Evolutionary conservation across 2,113 vertebrate species (phyloP).

Genomic region (Forbesichthys agassizii): DNA sequence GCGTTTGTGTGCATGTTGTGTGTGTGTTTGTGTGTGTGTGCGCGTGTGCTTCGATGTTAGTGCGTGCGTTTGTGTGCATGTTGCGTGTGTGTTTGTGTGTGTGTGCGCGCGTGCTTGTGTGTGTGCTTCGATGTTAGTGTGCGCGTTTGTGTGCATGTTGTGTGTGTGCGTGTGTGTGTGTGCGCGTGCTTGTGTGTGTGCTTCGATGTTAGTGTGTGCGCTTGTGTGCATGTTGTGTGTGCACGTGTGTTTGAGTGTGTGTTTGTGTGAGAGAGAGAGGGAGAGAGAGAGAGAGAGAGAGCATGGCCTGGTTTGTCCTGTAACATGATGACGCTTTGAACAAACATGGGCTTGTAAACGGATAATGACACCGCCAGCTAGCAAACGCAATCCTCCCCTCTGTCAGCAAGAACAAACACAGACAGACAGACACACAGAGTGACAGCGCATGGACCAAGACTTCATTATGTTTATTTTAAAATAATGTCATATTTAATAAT

Average conservation of each 20-base stretch:
- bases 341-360: conserved; percentile 63
- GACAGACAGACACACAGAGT: no score
- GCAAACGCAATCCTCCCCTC: conserved; percentile 30
- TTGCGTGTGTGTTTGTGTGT: background rate
- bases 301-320: conserved; percentile 39
- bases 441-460: no score
- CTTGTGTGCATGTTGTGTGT: conserved; percentile 13
- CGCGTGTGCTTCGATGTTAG: no score
- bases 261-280: background rate
- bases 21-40: no score
- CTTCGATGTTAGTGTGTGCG: background rate
- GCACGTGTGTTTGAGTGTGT: background rate
- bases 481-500: no score
- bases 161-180: no score
- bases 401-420: conserved; percentile 34
- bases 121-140: background rate
- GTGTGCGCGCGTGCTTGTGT: background rate
- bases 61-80: background rate
- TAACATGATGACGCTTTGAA: conserved; percentile 57
- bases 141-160: no score
- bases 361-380: conserved; percentile 47
- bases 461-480: no score
- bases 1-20: no score
- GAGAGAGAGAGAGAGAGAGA: background rate
- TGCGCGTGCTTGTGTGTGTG: background rate